Conservation (phyloP, 1,140 invertebrate genomes). For the Drosophila ogumai region DNA sequence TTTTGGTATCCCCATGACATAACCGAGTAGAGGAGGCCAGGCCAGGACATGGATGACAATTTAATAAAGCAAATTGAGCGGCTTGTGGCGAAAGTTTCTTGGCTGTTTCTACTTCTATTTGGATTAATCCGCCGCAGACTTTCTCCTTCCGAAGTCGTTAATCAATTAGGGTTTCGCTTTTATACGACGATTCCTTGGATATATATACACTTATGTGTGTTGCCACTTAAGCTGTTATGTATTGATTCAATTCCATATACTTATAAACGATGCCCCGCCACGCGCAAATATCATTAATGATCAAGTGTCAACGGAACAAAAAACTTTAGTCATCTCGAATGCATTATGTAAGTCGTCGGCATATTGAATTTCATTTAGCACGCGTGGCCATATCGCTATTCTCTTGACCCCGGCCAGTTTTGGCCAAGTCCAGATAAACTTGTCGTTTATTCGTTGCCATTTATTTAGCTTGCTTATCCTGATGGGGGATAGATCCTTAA, state of each 20-base stretch:
- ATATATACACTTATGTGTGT: conserved; percentile 20
- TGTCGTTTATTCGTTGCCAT: conserved; percentile 36
- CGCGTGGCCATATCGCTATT: conserved; percentile 31
- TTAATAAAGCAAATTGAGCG: conserved; percentile 76
- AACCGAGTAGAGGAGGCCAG: neutral
- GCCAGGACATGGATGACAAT: conserved; percentile 59
- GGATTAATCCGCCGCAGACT: conserved; percentile 18
- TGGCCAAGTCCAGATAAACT: conserved; percentile 23
- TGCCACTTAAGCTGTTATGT: conserved; percentile 52
- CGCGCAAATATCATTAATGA: conserved; percentile 79
- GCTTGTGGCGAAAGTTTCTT: conserved; percentile 53
- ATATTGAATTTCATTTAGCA: conserved; percentile 68
- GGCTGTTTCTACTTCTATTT: conserved; percentile 13
- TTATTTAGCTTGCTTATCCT: conserved; percentile 24
- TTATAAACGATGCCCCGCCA: conserved; percentile 48
- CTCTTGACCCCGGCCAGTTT: conserved; percentile 11
- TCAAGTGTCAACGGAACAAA: conserved; percentile 65
- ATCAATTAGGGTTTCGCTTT: conserved; percentile 72
- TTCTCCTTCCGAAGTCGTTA: conserved; percentile 43
- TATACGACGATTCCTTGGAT: conserved; percentile 57
- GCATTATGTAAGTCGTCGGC: conserved; percentile 52
- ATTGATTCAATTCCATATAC: conserved; percentile 41
- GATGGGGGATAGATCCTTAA: neutral
- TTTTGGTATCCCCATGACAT: conserved; percentile 30
- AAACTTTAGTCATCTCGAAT: conserved; percentile 66